Conservation (phyloP, 2,888 invertebrate species). For the Scaeva pyrastri region DNA sequence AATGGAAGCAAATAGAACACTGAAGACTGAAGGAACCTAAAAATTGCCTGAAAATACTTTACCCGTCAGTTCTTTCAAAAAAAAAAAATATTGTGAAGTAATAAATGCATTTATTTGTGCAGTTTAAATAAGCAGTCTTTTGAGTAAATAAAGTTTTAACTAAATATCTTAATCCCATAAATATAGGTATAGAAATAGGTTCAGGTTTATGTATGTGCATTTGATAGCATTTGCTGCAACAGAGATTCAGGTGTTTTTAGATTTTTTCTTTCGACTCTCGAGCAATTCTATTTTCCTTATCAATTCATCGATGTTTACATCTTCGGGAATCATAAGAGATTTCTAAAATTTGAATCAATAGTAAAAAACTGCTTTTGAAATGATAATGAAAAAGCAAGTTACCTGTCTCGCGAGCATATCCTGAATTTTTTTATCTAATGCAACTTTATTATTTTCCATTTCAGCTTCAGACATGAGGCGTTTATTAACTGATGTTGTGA, state of each 20-base stretch:
- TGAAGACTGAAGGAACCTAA: no score
- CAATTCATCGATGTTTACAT: slow-evolving; percentile 80
- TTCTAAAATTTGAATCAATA: slow-evolving; percentile 57
- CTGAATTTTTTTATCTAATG: slow-evolving; percentile 78
- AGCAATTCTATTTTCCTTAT: slow-evolving; percentile 80
- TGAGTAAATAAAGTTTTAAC: slow-evolving; percentile 39
- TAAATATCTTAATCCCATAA: slow-evolving; percentile 27
- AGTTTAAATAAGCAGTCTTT: slow-evolving; percentile 63
- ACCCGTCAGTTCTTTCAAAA: neutral
- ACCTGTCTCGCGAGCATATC: slow-evolving; percentile 78
- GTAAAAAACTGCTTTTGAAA: neutral
- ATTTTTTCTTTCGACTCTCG: slow-evolving; percentile 66
- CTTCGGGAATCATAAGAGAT: slow-evolving; percentile 77
- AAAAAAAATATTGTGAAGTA: neutral
- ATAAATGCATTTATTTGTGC: slow-evolving; percentile 45
- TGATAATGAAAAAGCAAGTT: neutral
- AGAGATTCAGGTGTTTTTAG: slow-evolving; percentile 73
- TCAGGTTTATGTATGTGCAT: neutral
- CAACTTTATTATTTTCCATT: slow-evolving; percentile 77
- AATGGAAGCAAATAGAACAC: no score
- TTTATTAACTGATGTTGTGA: slow-evolving; percentile 77
- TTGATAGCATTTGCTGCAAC: neutral
- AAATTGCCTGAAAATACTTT: no score
- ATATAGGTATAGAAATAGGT: neutral
- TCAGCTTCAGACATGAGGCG: slow-evolving; percentile 78